These are phyloP conservation scores for Drosophila rubida DNA, from an alignment of 2,888 invertebrate genomes.

Conservation along the genomic window DNA sequence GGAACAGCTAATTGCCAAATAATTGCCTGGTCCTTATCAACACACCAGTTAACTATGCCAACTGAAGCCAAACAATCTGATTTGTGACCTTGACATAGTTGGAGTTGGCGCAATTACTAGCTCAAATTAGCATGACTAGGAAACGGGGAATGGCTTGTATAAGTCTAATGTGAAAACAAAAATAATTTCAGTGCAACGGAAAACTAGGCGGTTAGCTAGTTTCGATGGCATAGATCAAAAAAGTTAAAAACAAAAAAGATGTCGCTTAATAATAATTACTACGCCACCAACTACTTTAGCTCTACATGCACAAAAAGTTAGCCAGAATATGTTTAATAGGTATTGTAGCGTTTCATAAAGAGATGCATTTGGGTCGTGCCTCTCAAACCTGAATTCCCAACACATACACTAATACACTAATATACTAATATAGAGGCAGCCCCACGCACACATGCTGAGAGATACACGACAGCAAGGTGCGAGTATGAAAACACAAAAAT, in stretches of 20 bases:
- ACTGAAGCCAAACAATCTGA: not conserved
- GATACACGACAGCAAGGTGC: conserved; percentile 27
- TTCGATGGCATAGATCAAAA: no score
- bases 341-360: no score
- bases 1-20: conserved; percentile 47
- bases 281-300: no score
- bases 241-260: no score
- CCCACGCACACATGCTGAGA: not conserved
- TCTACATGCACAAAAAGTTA: no score
- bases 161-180: conserved; percentile 17
- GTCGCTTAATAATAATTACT: no score
- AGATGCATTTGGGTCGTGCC: no score
- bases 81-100: conserved; percentile 46
- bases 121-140: conserved; percentile 34
- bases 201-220: no score
- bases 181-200: not conserved
- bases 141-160: conserved; percentile 30
- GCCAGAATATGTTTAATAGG: no score
- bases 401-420: not conserved
- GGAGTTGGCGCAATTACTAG: conserved; percentile 30
- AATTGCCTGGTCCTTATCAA: conserved; percentile 39
- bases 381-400: no score
- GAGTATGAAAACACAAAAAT: conserved; percentile 5
- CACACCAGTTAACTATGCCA: conserved; percentile 9
- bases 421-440: conserved; percentile 1